Percentiles rank a stretch among this genome's conserved stretches.
Evolutionary conservation across 2,113 vertebrate genomes (phyloP).

Genomic region (Psammodynastes pulverulentus): DNA sequence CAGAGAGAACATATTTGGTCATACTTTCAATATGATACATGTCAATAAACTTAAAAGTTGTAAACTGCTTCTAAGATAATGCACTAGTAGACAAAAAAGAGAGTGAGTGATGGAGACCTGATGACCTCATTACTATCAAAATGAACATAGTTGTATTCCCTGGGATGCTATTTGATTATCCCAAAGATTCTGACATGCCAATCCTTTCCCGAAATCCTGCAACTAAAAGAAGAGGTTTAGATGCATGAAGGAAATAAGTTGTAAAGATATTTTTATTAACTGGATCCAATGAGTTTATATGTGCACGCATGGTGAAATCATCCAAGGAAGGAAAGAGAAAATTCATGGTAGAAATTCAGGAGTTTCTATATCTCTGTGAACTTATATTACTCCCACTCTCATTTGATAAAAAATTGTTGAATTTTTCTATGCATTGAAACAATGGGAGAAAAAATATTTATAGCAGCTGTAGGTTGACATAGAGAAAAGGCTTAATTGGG

Average conservation of each 20-base stretch:
- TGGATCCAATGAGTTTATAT: background rate
- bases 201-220: background rate
- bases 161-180: background rate
- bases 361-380: background rate
- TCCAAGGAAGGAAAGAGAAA: background rate
- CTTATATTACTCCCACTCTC: background rate
- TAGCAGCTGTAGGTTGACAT: background rate
- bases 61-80: conserved; percentile 44
- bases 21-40: conserved; percentile 15
- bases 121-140: conserved; percentile 1
- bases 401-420: background rate
- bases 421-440: background rate
- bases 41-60: conserved; percentile 46
- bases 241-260: background rate
- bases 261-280: background rate
- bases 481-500: background rate
- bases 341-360: background rate
- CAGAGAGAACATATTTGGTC: conserved; percentile 25
- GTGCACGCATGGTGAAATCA: background rate
- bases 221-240: background rate
- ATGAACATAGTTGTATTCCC: conserved; percentile 11
- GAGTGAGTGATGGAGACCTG: conserved; percentile 33
- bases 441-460: background rate
- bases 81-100: background rate
- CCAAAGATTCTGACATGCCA: background rate